Evolutionary conservation across 1,140 invertebrate genomes (phyloP), one percentile per base, ranked within the genome.

Genomic region (Chironomus striatipennis): DNA sequence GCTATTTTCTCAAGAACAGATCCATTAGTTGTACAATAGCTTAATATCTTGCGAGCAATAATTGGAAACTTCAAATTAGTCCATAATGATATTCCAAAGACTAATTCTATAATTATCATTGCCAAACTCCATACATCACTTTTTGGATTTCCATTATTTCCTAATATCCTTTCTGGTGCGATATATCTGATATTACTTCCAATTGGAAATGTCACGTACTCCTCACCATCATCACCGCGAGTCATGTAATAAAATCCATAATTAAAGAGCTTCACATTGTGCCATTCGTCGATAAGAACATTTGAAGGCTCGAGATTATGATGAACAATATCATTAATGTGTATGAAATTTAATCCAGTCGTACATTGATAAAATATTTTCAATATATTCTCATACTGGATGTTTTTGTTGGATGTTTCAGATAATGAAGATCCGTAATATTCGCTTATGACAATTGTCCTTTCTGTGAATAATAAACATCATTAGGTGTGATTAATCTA

Each of bases 201-300:
- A 78, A 98, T 90, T 73, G 96, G 96, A 88, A 98, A 98, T 12
- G 91, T 88, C 7, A 98, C 94, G 75, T 81, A 79, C 74, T 77
- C 77, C 5, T 81, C 81, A 73, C 78, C 88, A 77, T 87, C 88
- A 72, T 93, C 94, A 80, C 85, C 84, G 79, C 91, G 90, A 20
- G 95, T 97, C 90, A 98, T 96, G 79, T 94, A 90, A 84, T 92
- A 95, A 74, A 97, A 82, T 9, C 96, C 97, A 87, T 94, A 98
- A 83, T 97, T 96, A 78, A 93, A 94, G 42, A 98, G 79, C 81
- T 97, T 95, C 0, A 95, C 89, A 79, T 89, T 85, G 43, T 88
- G 87, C 78, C 87, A 83, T 57, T 84, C 84, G 80, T 92, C 89
- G 15, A 97, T 81, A 9, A 96, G 83, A 77, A 98, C 92, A 83